Evolutionary conservation across 1,140 invertebrate genomes (phyloP).

Genomic region (Portunus trituberculatus): DNA sequence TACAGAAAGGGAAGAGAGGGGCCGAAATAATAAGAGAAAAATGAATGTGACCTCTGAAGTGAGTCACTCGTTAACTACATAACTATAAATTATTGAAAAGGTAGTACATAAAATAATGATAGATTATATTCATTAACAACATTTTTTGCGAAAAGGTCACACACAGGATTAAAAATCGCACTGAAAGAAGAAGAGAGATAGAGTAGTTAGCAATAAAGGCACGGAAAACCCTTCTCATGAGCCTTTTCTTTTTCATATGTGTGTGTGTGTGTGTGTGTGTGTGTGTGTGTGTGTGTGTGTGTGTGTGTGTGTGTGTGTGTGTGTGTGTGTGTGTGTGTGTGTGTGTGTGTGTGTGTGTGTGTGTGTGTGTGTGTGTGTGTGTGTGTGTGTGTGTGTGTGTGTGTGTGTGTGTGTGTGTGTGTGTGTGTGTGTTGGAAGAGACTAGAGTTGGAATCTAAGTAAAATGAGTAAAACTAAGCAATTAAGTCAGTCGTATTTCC

Average conservation of each 20-base stretch:
- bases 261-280: background rate
- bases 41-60: no score
- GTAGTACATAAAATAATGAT: no score
- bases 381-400: background rate
- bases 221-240: no score
- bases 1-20: no score
- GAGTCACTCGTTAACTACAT: no score
- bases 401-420: slow-evolving; percentile 12
- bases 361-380: background rate
- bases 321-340: background rate
- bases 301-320: background rate
- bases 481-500: background rate
- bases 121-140: no score
- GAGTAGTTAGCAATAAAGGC: no score
- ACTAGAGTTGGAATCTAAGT: background rate
- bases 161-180: no score
- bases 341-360: background rate
- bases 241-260: background rate
- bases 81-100: no score
- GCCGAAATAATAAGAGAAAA: no score
- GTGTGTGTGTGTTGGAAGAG: background rate
- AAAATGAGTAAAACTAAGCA: background rate
- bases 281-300: background rate
- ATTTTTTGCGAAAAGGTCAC: no score
- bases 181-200: no score